Percentiles rank a stretch among this genome's conserved stretches.
These are phyloP conservation scores for Uria lomvia DNA, from an alignment of 2,113 vertebrate genomes.

Conservation along the genomic window DNA sequence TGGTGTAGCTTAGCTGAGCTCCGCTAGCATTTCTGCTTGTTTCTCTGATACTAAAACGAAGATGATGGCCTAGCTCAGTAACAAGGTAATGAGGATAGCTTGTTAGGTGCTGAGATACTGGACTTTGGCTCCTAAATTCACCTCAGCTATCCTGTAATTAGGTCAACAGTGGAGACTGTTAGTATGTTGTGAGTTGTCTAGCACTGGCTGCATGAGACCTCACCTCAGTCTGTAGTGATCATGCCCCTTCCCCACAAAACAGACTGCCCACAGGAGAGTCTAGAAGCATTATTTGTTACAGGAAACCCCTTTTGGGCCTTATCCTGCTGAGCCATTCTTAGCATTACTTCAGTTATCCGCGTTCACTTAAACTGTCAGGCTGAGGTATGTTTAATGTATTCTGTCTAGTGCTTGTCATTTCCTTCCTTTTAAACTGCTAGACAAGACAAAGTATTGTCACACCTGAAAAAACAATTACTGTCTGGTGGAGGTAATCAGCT, in stretches of 20 bases:
- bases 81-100: neutral
- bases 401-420: neutral
- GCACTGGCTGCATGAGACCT: neutral
- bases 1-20: neutral
- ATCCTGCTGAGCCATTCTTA: neutral
- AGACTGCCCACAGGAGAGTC: neutral
- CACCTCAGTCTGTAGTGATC: neutral
- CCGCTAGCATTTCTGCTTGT: neutral
- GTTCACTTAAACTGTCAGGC: neutral
- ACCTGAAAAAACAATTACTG: neutral
- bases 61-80: neutral
- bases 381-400: neutral
- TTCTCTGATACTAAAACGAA: neutral
- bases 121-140: neutral
- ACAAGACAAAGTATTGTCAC: neutral
- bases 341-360: neutral
- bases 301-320: neutral
- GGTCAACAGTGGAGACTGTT: neutral
- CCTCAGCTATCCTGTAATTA: neutral
- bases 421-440: neutral
- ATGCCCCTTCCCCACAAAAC: neutral
- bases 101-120: neutral
- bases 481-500: neutral
- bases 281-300: neutral
- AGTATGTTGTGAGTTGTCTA: neutral